Evolutionary conservation across 2,113 vertebrate genomes (phyloP), one percentile per base, ranked within the genome.

Genomic region (Gymnarchus niloticus): DNA sequence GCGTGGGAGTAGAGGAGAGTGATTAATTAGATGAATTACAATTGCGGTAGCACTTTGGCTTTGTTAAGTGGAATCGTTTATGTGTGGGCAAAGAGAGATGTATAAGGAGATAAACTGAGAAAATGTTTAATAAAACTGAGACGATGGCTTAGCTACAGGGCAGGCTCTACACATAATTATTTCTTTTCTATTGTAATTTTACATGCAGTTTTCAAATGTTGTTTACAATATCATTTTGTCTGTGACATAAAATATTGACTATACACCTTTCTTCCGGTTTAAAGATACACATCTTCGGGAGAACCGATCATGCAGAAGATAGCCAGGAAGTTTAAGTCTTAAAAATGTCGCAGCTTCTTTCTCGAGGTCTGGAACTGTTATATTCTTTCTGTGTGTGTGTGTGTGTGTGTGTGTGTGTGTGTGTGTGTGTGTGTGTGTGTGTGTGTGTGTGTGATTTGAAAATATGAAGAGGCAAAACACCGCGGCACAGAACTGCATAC

Each of bases 31-130:
- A 59, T 41, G 33, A 83, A 57, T 83, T 57, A 54, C 56, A 59
- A 59, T 44, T 56, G 54, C 52, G 57, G 19, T 83, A 44, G 21
- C 54, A 57, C 33, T 83, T 59, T n/a, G 33, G 23, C 82, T 57
- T 51, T 17, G 54, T 56, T 59, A 83, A 83, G 57, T 83, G 56
- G 56, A 59, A 21, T 83, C 33, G 33, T 54, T 48, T 82, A 51
- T 49, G 48, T 54, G 49, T 28, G 80, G 51, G 25, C 19, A 54
- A 82, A 33, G 49, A 25, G 59, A 56, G n/a, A 54, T 52, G 80
- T 49, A 54, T 54, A 82, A 54, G 25, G 25, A 82, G 51, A 28
- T 12, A n/a, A 82, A 82, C 54, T 5, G 48, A 33, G 49, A n/a
- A 82, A 33, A 82, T n/a, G 25, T 28, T 54, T 54, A 82, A 82